phyloP scores from a whole-genome alignment of 1,140 invertebrate species.

The Philopotamus ludificatus region DNA sequence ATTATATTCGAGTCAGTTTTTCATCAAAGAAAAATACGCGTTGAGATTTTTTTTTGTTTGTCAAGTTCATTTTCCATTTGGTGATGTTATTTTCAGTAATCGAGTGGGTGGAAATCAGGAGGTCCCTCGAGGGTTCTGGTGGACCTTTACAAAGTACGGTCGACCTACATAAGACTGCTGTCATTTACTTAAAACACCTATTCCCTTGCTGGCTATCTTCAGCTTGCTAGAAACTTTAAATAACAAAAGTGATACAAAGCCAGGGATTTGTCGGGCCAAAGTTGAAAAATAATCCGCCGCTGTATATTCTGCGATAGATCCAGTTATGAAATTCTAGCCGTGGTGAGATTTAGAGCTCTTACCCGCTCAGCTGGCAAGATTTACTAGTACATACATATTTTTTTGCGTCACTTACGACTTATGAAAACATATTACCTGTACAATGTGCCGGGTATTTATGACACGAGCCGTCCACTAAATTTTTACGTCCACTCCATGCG shows the following conservation, averaged over 20 bases:
- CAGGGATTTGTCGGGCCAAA: background rate
- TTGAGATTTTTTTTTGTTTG: too few species aligned
- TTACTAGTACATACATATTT: too few species aligned
- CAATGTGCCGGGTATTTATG: too few species aligned
- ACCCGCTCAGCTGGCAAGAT: background rate
- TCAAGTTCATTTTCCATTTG: background rate
- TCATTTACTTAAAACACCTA: background rate
- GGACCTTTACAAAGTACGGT: background rate
- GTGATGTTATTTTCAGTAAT: background rate
- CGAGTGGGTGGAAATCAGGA: constrained; percentile 2
- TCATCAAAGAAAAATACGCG: too few species aligned
- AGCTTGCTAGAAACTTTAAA: background rate
- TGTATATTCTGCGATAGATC: background rate
- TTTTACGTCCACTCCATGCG: too few species aligned
- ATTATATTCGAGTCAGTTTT: too few species aligned
- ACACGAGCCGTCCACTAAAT: too few species aligned
- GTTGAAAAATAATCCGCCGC: background rate
- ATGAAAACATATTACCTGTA: too few species aligned
- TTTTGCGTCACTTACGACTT: too few species aligned
- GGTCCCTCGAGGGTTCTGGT: background rate
- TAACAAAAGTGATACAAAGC: background rate
- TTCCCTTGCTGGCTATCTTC: background rate
- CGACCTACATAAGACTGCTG: background rate
- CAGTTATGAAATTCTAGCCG: background rate
- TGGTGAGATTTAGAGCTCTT: background rate